phyloP scores from a whole-genome alignment of 2,113 vertebrate genomes.

The Anguilla rostrata region DNA sequence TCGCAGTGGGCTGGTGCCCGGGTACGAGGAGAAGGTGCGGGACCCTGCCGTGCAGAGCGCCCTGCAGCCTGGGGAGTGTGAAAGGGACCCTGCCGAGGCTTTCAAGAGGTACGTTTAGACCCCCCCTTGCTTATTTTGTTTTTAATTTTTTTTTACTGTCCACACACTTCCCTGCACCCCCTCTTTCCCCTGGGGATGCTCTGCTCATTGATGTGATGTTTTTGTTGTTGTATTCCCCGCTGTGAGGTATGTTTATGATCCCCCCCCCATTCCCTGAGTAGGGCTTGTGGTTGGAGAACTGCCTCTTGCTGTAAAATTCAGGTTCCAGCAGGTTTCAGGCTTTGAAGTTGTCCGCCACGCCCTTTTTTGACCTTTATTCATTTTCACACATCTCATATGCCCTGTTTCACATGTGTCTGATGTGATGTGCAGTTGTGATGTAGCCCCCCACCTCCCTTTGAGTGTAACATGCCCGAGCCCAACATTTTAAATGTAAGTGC shows the following conservation, averaged over 20 bases:
- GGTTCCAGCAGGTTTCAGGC: conserved; percentile 38
- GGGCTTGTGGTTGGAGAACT: conserved; percentile 37
- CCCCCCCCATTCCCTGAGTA: not conserved
- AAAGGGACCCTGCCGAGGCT: conserved; percentile 91
- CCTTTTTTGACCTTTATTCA: not conserved
- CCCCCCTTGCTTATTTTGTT: not conserved
- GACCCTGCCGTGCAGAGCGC: conserved; percentile 83
- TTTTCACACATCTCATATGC: not conserved
- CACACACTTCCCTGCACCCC: conserved; percentile 34
- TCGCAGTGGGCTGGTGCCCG: conserved; percentile 79
- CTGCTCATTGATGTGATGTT: conserved; percentile 50
- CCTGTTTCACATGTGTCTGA: not conserved
- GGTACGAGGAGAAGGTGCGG: conserved; percentile 88
- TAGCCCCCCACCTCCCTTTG: not conserved
- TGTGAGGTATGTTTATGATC: conserved; percentile 48
- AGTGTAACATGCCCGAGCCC: not conserved
- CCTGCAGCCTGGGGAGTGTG: conserved; percentile 87
- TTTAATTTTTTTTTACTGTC: conserved; percentile 28
- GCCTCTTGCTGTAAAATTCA: conserved; percentile 48
- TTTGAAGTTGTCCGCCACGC: not conserved
- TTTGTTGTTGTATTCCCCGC: conserved; percentile 46
- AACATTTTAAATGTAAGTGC: not conserved
- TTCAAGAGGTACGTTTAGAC: conserved; percentile 89
- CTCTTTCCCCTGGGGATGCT: conserved; percentile 28
- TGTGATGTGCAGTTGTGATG: not conserved